Base-by-base conservation (phyloP, 2,797 vertebrate species). In the Anas flavirostris region DNA sequence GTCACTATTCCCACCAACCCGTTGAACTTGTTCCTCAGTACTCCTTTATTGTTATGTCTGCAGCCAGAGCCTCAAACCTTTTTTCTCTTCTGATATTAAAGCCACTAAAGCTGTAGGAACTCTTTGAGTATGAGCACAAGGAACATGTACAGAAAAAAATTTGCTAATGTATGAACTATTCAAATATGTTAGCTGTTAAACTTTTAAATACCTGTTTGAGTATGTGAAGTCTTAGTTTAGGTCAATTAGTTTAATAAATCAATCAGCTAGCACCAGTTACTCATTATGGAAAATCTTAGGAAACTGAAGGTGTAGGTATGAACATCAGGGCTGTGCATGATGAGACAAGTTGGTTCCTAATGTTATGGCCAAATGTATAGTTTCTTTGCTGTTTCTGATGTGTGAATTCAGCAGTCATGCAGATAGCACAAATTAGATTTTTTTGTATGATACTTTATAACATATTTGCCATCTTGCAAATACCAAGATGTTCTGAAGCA, bases 381-480 rank as follows among this genome's bases (percentile, higher is more conserved):
- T 46, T 85, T 86, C 52, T 16, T 22, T 46, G 53, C n/a, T 81
- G n/a, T 7, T 4, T 59, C 53, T 56, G 46, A 62, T 35, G 8
- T 39, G 43, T 75, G 46, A 9, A 6, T 56, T 69, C 74, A 91
- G 22, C 46, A 15, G 1, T 48, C 28, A 41, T 0, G 0, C 31
- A 25, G 4, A 7, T 58, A 1, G 1, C n/a, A 59, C 3, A 3
- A 37, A 68, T 78, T 15, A 59, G 23, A 55, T 39, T 43, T 80
- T 72, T 75, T 56, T n/a, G 5, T 33, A 19, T 35, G 77, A 19
- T 39, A 41, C 33, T 76, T 68, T 1, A 0, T 59, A 56, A 83
- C 2, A 0, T 18, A 31, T 3, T 31, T 56, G 8, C 39, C 5
- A 12, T 63, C 66, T 76, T 87, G 15, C 37, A 67, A 56, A n/a